Conservation (phyloP, 1,140 invertebrate genomes). For the Pogonomyrmex californicus region DNA sequence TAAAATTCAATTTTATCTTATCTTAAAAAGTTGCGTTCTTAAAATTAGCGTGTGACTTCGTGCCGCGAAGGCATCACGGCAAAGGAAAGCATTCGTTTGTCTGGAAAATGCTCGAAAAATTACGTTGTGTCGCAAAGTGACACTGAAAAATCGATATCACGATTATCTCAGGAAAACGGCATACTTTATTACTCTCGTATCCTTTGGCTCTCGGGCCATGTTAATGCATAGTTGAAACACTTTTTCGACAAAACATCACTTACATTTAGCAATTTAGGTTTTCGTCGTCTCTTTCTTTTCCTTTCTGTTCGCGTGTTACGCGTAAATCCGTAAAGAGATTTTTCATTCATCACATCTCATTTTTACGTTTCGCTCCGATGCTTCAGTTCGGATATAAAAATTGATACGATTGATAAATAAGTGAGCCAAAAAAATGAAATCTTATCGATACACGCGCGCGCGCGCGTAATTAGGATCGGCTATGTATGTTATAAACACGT, state of each 20-base stretch:
- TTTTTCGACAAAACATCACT: not conserved
- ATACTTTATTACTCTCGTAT: no score
- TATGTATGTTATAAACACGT: not conserved
- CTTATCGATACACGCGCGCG: slow-evolving; percentile 32
- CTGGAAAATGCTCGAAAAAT: not conserved
- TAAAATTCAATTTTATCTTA: not conserved
- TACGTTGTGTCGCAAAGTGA: not conserved
- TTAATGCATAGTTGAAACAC: no score
- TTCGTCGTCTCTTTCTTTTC: not conserved
- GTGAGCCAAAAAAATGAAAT: not conserved
- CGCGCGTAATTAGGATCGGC: slow-evolving; percentile 11
- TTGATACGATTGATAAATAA: not conserved
- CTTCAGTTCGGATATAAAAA: not conserved
- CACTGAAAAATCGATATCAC: not conserved
- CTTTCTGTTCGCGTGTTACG: not conserved
- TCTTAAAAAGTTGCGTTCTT: not conserved
- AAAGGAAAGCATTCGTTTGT: not conserved
- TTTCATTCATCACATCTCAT: slow-evolving; percentile 13
- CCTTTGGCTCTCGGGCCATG: no score
- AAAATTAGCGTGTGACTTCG: not conserved
- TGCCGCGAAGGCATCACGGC: not conserved
- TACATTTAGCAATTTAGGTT: not conserved
- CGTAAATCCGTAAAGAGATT: not conserved
- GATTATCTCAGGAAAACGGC: no score
- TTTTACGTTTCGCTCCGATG: not conserved